Evolutionary conservation across 1,140 invertebrate species (phyloP).

Genomic region (Helicoverpa zea): DNA sequence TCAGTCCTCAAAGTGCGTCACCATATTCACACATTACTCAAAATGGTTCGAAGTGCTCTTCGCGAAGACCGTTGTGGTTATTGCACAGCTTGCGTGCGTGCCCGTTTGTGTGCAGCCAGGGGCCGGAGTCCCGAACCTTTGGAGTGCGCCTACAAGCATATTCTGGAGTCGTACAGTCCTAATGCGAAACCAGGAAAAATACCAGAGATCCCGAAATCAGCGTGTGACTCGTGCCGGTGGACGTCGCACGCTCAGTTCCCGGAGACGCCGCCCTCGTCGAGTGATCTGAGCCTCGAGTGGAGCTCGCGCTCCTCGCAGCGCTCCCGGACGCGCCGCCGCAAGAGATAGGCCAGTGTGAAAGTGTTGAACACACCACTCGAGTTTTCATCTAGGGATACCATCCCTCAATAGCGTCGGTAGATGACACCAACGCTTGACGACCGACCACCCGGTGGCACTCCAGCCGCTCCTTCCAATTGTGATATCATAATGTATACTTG

Average conservation of each 20-base stretch:
- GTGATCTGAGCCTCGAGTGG: slow-evolving; percentile 82
- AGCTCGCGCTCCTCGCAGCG: slow-evolving; percentile 75
- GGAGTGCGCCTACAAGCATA: slow-evolving; percentile 83
- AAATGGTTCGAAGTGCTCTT: slow-evolving; percentile 74
- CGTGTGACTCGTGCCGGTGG: slow-evolving; percentile 79
- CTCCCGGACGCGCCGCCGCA: slow-evolving; percentile 73
- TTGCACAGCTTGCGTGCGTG: slow-evolving; percentile 80
- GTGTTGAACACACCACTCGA: slow-evolving; percentile 44
- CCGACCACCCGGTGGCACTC: not conserved
- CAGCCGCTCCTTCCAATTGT: slow-evolving; percentile 25
- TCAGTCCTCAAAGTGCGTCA: slow-evolving; percentile 71
- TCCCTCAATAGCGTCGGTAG: slow-evolving; percentile 31
- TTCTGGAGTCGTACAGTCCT: slow-evolving; percentile 75
- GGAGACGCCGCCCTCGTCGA: slow-evolving; percentile 79
- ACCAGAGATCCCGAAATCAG: slow-evolving; percentile 67
- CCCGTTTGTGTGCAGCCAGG: slow-evolving; percentile 74
- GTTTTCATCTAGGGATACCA: slow-evolving; percentile 39
- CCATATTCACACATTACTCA: slow-evolving; percentile 55
- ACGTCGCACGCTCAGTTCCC: slow-evolving; percentile 83
- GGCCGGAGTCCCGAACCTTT: slow-evolving; percentile 76
- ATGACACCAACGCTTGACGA: slow-evolving; percentile 22
- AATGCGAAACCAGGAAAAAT: slow-evolving; percentile 59
- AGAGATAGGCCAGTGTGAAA: slow-evolving; percentile 67
- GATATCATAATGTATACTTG: slow-evolving; percentile 24
- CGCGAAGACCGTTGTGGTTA: slow-evolving; percentile 80